Percentiles rank a stretch among this genome's conserved stretches.
Conservation (phyloP, 2,888 invertebrate species). For the Ophion ventricosus region DNA sequence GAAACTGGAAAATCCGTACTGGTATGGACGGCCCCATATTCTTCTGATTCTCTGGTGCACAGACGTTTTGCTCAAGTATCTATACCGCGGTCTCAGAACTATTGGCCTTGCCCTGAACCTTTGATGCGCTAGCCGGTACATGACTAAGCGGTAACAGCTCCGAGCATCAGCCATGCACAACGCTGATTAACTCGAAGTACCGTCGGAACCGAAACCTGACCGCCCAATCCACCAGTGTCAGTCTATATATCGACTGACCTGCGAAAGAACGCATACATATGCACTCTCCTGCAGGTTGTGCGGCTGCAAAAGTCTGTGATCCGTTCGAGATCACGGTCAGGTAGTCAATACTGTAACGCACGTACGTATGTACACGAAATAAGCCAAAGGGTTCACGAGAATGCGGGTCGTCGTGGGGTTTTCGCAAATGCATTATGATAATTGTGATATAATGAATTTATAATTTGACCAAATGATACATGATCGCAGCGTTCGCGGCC, state of each 20-base stretch:
- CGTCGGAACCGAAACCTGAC: too few species aligned
- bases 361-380: slow-evolving; percentile 10
- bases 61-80: too few species aligned
- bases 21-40: too few species aligned
- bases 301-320: slow-evolving; percentile 24
- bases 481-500: slow-evolving; percentile 73
- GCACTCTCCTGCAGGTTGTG: not conserved
- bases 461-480: slow-evolving; percentile 82
- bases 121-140: too few species aligned
- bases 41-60: too few species aligned
- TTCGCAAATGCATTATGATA: slow-evolving; percentile 81
- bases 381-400: slow-evolving; percentile 61
- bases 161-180: too few species aligned
- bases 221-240: not conserved
- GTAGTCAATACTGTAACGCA: slow-evolving; percentile 18
- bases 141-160: too few species aligned
- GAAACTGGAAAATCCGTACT: too few species aligned
- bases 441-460: slow-evolving; percentile 83
- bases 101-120: too few species aligned
- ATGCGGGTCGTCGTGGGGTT: slow-evolving; percentile 74
- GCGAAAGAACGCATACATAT: not conserved
- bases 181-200: too few species aligned
- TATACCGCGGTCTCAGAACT: too few species aligned
- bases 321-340: slow-evolving; percentile 49
- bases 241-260: not conserved